These are phyloP conservation scores for Lithosia quadra DNA, from an alignment of 2,888 invertebrate species.

Conservation along the genomic window DNA sequence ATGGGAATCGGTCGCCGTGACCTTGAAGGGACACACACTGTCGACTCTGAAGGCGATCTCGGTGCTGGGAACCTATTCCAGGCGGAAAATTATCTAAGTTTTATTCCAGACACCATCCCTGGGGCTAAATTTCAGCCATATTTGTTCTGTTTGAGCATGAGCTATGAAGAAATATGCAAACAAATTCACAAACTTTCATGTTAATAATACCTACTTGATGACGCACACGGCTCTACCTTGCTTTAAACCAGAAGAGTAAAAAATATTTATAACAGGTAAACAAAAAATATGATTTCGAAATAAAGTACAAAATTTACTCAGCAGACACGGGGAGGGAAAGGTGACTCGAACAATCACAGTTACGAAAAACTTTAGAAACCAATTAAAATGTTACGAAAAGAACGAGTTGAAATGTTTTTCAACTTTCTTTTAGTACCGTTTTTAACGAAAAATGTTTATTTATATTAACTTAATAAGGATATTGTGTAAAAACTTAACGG, in stretches of 20 bases:
- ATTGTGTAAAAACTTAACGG: conserved; percentile 1
- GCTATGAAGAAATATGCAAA: too few relatives aligned
- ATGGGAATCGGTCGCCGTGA: too few relatives aligned
- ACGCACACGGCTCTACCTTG: too few relatives aligned
- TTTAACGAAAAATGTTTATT: conserved; percentile 3
- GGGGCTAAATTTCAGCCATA: too few relatives aligned
- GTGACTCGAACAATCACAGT: conserved; percentile 13
- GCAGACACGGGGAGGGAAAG: conserved; percentile 3
- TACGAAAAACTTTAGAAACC: conserved; percentile 21
- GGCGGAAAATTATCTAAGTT: too few relatives aligned
- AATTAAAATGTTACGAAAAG: conserved; percentile 24
- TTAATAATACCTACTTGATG: too few relatives aligned
- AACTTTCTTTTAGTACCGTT: conserved; percentile 10
- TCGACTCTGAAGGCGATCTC: too few relatives aligned
- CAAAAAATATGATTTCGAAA: not conserved
- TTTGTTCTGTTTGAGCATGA: too few relatives aligned
- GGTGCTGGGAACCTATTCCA: too few relatives aligned
- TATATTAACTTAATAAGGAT: not conserved
- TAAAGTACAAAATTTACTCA: not conserved
- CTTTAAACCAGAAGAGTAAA: not conserved
- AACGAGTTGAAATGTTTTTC: conserved; percentile 17
- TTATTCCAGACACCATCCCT: too few relatives aligned
- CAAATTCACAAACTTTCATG: too few relatives aligned
- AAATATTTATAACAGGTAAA: not conserved
- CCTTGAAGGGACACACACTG: too few relatives aligned